phyloP scores from a whole-genome alignment of 2,113 vertebrate species.

The Steatornis caripensis region DNA sequence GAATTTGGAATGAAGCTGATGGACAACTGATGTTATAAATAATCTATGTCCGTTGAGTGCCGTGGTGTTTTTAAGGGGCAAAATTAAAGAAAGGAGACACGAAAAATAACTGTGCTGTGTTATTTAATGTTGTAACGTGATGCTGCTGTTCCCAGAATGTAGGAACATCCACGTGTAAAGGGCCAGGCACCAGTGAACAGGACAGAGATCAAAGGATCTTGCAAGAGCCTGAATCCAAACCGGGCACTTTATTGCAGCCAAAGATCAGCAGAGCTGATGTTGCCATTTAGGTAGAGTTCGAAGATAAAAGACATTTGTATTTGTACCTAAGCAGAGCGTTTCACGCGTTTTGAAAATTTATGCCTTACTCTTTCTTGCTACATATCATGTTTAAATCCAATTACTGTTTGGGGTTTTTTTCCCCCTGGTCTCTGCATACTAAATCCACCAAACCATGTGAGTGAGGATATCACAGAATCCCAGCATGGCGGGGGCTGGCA shows the following conservation, averaged over 20 bases:
- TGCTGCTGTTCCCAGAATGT: background rate
- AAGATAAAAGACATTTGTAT: background rate
- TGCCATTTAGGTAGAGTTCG: background rate
- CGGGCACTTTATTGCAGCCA: background rate
- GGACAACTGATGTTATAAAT: background rate
- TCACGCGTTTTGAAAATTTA: background rate
- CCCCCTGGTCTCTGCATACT: no score
- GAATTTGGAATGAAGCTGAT: background rate
- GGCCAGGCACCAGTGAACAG: background rate
- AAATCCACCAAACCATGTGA: rapidly evolving
- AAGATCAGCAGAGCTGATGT: background rate
- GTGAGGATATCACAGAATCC: background rate
- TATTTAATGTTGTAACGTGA: background rate
- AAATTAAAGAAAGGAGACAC: background rate
- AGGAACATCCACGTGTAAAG: background rate
- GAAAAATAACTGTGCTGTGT: background rate
- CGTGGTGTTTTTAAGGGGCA: background rate
- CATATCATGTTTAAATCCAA: background rate
- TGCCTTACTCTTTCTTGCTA: background rate
- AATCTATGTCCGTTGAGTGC: background rate
- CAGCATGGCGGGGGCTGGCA: no score
- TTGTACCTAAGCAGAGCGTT: background rate
- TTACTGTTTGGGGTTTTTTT: background rate
- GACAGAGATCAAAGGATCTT: background rate
- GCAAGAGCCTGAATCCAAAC: background rate